phyloP scores from a whole-genome alignment of 2,113 vertebrate genomes.

The Bettongia penicillata region DNA sequence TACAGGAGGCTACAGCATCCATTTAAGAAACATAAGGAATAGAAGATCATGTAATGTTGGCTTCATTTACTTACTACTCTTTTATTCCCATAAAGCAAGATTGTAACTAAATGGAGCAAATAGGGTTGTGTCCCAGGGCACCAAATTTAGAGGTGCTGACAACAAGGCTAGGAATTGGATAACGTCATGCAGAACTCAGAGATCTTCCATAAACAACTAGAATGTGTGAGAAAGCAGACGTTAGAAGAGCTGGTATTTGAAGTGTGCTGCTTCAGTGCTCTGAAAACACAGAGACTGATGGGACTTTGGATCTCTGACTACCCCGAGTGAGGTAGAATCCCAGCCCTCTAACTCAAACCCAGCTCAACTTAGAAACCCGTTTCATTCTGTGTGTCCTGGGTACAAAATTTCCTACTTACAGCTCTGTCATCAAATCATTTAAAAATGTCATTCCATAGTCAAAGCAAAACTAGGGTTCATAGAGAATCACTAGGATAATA shows the following conservation, averaged over 20 bases:
- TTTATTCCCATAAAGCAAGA: not conserved
- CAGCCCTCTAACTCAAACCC: not conserved
- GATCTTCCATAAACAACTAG: not conserved
- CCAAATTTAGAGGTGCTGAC: not conserved
- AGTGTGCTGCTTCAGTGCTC: not conserved
- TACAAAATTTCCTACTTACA: not conserved
- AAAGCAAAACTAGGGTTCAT: not conserved
- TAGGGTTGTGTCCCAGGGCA: not conserved
- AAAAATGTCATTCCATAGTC: not conserved
- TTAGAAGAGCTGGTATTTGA: not conserved
- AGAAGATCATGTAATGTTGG: not conserved
- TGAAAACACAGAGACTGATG: not conserved
- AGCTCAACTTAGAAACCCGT: not conserved
- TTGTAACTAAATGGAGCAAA: not conserved
- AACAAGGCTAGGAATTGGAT: not conserved
- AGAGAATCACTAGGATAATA: constrained; percentile 40
- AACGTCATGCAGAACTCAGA: not conserved
- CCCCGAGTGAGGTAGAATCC: not conserved
- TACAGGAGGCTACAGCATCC: not conserved
- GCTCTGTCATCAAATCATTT: not conserved
- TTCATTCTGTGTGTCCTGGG: not conserved
- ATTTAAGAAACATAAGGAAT: not conserved
- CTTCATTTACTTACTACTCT: not conserved
- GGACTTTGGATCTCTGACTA: not conserved
- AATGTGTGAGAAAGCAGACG: not conserved